Percentiles rank a stretch among this genome's conserved stretches.
phyloP scores from a whole-genome alignment of 23 tunicate genomes.

The Ascidia mentula region DNA sequence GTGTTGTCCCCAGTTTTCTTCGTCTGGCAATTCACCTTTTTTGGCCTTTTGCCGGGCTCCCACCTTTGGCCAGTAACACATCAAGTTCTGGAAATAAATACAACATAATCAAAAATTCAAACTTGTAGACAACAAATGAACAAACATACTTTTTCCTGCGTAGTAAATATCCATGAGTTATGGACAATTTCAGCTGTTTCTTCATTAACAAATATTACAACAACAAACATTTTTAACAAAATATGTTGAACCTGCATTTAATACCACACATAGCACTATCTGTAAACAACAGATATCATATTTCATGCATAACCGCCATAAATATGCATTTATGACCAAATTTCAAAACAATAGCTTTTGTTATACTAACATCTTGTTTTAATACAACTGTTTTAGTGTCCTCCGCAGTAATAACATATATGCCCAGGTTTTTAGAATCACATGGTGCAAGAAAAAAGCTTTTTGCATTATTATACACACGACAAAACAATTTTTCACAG shows the following conservation, averaged over 20 bases:
- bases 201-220: neutral
- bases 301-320: neutral
- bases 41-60: no score
- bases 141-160: neutral
- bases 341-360: neutral
- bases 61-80: no score
- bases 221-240: neutral
- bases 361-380: neutral
- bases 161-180: neutral
- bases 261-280: neutral
- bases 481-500: neutral
- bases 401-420: neutral
- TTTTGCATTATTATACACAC: neutral
- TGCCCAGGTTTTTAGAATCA: neutral
- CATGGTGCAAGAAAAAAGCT: neutral
- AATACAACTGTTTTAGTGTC: neutral
- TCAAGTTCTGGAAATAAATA: neutral
- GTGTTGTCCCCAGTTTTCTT: neutral
- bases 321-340: neutral
- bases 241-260: neutral
- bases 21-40: neutral
- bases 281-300: neutral
- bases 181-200: conserved; percentile 1
- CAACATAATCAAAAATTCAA: neutral
- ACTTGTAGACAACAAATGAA: neutral